Evolutionary conservation across 2,797 vertebrate species (phyloP), one percentile per base, ranked within the genome.

Genomic region (Typhlichthys subterraneus): DNA sequence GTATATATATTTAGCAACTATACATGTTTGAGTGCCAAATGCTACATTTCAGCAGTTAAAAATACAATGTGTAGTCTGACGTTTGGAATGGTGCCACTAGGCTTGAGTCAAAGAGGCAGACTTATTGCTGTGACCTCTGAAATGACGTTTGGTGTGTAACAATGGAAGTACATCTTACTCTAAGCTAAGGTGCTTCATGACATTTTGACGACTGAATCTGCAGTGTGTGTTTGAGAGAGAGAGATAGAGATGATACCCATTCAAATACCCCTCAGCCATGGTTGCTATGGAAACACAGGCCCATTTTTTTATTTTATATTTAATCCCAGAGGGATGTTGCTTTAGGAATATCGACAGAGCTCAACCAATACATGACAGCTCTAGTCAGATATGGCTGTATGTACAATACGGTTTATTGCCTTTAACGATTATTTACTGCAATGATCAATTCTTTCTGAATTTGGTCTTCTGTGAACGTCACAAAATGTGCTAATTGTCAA

Each of bases 21-120:
- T 60, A 82, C 72, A 63, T 14, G 60, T 73, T 85, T 74, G 72
- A 65, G 84, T 90, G 89, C 88, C 88, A 91, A 90, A 86, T 45
- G 61, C 75, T 57, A 50, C 15, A 17, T 42, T 31, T 9, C 10
- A 60, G 49, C 55, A 65, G 68, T 68, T 63, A 61, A 51, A 58
- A 12, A 64, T 63, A 70, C 64, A 73, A 67, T 75, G 69, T 52
- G 33, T 11, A 15, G n/a, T 15, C 15, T 38, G 52, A 38, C 0
- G 8, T 38, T 8, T 38, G 33, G 6, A 8, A 8, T 48, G 46
- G n/a, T 48, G 46, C 46, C 4, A 12, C n/a, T 12, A 48, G 46
- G 46, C n/a, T 48, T 48, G 46, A 12, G 12, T n/a, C 11, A n/a
- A n/a, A 48, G 33, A 14, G 2, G 72, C 54, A 9, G 2, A 52